Evolutionary conservation across 2,888 invertebrate species (phyloP).

Genomic region (Drosophila paucipuncta): DNA sequence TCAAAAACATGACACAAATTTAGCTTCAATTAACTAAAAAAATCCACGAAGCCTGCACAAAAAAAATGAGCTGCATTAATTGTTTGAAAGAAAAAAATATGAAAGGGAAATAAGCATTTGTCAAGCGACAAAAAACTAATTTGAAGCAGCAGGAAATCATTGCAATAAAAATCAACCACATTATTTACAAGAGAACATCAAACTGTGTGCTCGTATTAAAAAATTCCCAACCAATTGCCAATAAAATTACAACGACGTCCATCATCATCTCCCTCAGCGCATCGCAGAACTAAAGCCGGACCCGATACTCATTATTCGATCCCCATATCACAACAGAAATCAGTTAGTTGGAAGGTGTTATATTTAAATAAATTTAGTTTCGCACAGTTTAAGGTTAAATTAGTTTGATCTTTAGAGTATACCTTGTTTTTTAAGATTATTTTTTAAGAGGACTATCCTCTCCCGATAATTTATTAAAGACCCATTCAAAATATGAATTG

Average conservation of each 20-base stretch:
- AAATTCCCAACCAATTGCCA: not conserved
- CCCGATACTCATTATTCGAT: not conserved
- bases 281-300: not conserved
- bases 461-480: not conserved
- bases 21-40: not conserved
- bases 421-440: not conserved
- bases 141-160: conserved; percentile 1
- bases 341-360: not conserved
- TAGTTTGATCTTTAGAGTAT: not conserved
- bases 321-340: not conserved
- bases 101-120: not conserved
- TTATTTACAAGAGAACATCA: not conserved
- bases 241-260: not conserved
- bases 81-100: not conserved
- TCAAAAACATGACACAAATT: not conserved
- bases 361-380: not conserved
- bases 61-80: not conserved
- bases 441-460: not conserved
- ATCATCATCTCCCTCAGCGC: not conserved
- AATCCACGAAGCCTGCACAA: not conserved
- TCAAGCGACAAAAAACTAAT: conserved; percentile 5
- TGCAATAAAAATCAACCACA: not conserved
- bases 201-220: not conserved
- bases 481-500: not conserved
- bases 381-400: not conserved